These are phyloP conservation scores for Eurystomus glaucurus DNA, from an alignment of 2,797 vertebrate genomes.

Conservation along the genomic window DNA sequence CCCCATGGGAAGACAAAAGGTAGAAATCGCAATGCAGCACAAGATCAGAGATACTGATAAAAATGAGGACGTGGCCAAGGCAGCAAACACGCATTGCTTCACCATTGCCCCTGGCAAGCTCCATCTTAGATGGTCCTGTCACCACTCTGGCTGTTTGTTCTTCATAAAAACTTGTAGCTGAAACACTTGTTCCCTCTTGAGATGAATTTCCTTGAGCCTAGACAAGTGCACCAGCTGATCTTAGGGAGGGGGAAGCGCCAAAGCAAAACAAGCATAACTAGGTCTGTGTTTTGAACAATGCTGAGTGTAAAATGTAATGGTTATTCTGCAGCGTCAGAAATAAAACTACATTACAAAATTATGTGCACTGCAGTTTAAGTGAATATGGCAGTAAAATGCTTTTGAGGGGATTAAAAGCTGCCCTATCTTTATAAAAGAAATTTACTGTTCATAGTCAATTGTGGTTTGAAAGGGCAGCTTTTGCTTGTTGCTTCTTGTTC, in stretches of 20 bases:
- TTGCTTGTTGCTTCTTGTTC: background rate
- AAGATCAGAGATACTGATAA: background rate
- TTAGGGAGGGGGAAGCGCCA: too few species aligned
- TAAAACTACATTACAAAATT: background rate
- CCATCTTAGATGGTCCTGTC: background rate
- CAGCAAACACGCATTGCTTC: background rate
- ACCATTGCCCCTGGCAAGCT: background rate
- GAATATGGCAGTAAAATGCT: background rate
- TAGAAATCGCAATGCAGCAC: background rate
- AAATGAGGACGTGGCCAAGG: background rate
- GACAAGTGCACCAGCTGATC: background rate
- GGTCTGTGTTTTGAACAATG: background rate
- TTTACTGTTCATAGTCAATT: background rate
- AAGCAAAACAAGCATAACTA: background rate
- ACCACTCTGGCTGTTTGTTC: background rate
- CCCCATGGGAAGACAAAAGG: background rate
- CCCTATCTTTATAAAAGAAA: background rate
- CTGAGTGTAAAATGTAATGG: background rate
- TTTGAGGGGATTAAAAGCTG: background rate
- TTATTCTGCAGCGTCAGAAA: background rate
- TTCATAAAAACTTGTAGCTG: background rate
- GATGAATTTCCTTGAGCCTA: background rate
- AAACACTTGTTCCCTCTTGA: background rate
- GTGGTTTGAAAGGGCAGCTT: background rate
- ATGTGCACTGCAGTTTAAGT: background rate